These are phyloP conservation scores for Tinamus major DNA, from an alignment of 2,797 vertebrate species.

Conservation along the genomic window DNA sequence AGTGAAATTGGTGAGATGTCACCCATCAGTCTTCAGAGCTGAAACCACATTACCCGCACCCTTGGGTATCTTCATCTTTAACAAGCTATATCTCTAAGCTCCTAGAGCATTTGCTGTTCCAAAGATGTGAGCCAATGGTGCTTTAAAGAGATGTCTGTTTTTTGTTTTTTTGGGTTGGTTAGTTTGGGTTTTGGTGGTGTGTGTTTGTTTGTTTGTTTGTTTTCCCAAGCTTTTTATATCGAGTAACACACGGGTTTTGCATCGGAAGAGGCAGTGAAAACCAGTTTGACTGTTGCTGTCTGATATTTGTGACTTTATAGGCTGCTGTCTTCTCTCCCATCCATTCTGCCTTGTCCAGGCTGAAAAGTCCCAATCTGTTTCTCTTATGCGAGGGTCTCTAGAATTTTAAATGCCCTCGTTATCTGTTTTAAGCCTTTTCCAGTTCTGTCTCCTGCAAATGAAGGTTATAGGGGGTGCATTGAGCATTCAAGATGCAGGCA, in stretches of 20 bases:
- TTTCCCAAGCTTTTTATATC: background rate
- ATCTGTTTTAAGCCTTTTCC: background rate
- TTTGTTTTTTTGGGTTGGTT: no score
- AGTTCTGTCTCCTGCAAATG: slow-evolving; percentile 9
- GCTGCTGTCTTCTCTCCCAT: background rate
- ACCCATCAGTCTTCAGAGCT: background rate
- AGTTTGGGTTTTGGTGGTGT: no score
- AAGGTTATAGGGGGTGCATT: background rate
- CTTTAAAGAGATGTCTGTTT: background rate
- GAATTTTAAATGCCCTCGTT: background rate
- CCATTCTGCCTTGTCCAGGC: slow-evolving; percentile 19
- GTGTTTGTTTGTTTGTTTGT: background rate
- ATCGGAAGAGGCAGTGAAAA: background rate
- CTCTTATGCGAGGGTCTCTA: background rate
- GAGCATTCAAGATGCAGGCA: background rate
- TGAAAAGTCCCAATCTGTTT: slow-evolving; percentile 16
- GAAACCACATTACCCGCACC: background rate
- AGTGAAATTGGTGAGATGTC: background rate
- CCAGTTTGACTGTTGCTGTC: background rate
- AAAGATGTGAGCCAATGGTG: background rate
- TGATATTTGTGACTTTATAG: background rate
- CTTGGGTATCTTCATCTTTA: background rate
- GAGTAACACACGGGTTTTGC: background rate
- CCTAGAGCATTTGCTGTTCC: background rate
- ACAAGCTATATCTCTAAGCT: background rate